Base-by-base conservation (phyloP, 2,113 vertebrate genomes). In the Etheostoma spectabile region DNA sequence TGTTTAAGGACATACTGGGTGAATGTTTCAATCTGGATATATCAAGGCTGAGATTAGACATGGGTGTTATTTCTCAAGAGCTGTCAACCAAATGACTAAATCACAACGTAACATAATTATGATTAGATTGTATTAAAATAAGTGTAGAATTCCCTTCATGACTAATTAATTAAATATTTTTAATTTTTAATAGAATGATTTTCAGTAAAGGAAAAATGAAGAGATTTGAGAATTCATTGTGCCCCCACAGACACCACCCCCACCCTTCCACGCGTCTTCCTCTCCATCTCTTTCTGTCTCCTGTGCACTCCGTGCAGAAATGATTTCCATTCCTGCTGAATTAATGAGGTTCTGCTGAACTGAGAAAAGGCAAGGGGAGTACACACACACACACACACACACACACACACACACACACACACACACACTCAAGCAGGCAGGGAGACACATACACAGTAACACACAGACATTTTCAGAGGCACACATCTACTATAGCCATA, bases 281-380 rank as follows among this genome's bases (percentile, higher is more conserved):
- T 83, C 90, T 92, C 89, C 89, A 77, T 93, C 90, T 91, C 90
- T 83, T 91, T 91, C 90, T 88, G 84, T 93, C 92, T 93, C 84
- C 84, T 92, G 94, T 91, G 90, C 80, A 90, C 92, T 93, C 84
- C 70, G 93, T 89, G 89, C 94, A 92, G 95, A 95, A 95, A 96
- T 94, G 93, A 95, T 96, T 96, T 94, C 93, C 95, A 95, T 95
- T 95, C 95, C 83, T 95, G 95, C 79, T 95, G 95, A 95, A 96
- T 96, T 96, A 96, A 96, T 96, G 96, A 96, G 96, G 93, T 95
- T 96, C 95, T 93, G 93, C 94, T 94, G 95, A 95, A 94, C 94
- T 89, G 94, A 94, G 94, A 93, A 93, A 93, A 91, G 86, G 88
- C 92, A 91, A 87, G 74, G 79, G 64, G 76, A 89, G 86, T 87